Evolutionary conservation across 2,888 invertebrate genomes (phyloP).

Genomic region (Schizaphis graminum): DNA sequence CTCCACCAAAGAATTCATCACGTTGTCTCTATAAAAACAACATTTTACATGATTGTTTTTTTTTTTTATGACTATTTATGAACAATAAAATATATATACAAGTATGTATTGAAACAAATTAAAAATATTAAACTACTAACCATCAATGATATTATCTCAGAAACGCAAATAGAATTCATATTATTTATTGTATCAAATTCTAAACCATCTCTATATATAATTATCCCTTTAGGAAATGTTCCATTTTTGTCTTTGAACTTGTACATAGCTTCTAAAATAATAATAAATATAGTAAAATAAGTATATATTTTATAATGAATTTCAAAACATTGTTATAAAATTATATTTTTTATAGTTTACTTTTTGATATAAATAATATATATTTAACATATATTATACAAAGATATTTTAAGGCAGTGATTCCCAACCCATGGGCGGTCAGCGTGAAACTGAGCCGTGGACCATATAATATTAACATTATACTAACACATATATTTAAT

Average conservation of each 20-base stretch:
- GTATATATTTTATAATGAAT: not conserved
- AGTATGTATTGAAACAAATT: not conserved
- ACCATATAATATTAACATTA: no score
- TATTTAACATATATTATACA: not conserved
- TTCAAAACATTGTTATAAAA: not conserved
- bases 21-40: not conserved
- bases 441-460: no score
- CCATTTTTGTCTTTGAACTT: not conserved
- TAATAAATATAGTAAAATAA: not conserved
- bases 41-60: not conserved
- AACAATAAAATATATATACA: not conserved
- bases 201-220: not conserved
- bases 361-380: not conserved
- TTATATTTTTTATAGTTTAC: not conserved
- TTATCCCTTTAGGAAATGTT: not conserved
- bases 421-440: no score
- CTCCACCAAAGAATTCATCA: fast-evolving
- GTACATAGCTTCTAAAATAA: not conserved
- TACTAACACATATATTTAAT: no score
- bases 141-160: not conserved
- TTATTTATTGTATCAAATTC: not conserved
- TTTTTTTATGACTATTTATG: not conserved
- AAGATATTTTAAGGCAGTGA: no score
- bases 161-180: not conserved
- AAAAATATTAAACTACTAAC: not conserved